phyloP scores from a whole-genome alignment of 2,888 invertebrate genomes.

The Tinea semifulvella region DNA sequence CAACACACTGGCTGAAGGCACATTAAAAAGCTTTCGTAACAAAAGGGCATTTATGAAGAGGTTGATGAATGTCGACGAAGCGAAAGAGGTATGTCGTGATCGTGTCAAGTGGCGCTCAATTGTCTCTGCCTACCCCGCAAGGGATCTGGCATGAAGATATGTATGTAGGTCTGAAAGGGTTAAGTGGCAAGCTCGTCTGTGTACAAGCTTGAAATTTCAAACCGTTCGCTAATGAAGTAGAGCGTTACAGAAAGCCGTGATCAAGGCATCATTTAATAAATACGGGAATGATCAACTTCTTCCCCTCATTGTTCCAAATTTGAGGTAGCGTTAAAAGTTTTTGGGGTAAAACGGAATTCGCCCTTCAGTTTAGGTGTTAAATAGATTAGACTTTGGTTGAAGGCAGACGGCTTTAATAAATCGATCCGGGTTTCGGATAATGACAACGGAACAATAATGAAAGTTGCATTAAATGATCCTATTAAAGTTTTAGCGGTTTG shows the following conservation, averaged over 20 bases:
- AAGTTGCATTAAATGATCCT: slow-evolving; percentile 41
- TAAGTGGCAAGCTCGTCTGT: too few species aligned
- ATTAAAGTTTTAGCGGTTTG: slow-evolving; percentile 32
- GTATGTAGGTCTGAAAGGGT: too few species aligned
- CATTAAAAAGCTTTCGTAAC: too few species aligned
- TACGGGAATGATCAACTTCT: slow-evolving; percentile 13
- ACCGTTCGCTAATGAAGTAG: neutral
- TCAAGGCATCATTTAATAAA: slow-evolving; percentile 13
- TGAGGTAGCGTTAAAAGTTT: slow-evolving; percentile 12
- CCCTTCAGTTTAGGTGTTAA: slow-evolving; percentile 36
- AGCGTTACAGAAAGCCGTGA: neutral
- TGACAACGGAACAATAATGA: slow-evolving; percentile 41
- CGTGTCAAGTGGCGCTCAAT: too few species aligned
- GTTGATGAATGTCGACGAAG: too few species aligned
- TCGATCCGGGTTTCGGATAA: slow-evolving; percentile 32
- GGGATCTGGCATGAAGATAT: too few species aligned
- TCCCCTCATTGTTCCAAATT: neutral
- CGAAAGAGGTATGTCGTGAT: too few species aligned
- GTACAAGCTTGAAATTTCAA: too few species aligned
- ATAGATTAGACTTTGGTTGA: slow-evolving; percentile 30
- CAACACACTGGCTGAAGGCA: too few species aligned
- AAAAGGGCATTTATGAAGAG: too few species aligned
- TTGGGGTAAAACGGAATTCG: slow-evolving; percentile 11
- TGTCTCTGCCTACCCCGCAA: too few species aligned
- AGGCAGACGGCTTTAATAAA: slow-evolving; percentile 32